Conservation (phyloP, 2,797 vertebrate species). For the Hemibagrus guttatus region DNA sequence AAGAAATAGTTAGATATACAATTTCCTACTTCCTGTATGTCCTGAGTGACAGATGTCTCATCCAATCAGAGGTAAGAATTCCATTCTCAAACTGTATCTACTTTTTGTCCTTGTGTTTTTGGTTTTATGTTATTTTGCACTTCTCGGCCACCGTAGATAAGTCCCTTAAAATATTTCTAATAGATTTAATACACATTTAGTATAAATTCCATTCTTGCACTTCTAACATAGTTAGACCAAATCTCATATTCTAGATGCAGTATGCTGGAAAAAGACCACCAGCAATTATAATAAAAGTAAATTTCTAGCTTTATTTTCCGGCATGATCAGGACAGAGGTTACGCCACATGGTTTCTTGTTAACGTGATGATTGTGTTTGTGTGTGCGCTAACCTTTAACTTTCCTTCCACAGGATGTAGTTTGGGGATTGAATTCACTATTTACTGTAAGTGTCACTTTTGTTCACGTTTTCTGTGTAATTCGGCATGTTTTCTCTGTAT, state of each 20-base stretch:
- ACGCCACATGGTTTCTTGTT: not conserved
- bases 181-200: not conserved
- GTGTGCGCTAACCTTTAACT: not conserved
- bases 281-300: not conserved
- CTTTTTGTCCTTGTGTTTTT: too few species aligned
- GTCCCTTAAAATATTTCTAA: not conserved
- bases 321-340: not conserved
- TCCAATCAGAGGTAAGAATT: too few species aligned
- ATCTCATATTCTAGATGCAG: not conserved
- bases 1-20: too few species aligned
- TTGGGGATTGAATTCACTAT: constrained; percentile 97
- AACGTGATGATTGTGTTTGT: not conserved
- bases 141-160: too few species aligned
- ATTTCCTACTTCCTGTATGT: too few species aligned
- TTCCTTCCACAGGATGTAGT: constrained; percentile 86
- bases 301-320: not conserved
- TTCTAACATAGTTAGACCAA: not conserved
- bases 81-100: too few species aligned
- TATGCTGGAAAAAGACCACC: not conserved
- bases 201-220: not conserved
- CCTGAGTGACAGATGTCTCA: too few species aligned
- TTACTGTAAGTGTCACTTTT: constrained; percentile 87
- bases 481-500: constrained; percentile 4
- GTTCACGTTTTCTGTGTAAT: not conserved
- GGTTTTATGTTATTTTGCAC: too few species aligned